Conservation (phyloP, 2,113 vertebrate genomes). For the Montifringilla adamsi region DNA sequence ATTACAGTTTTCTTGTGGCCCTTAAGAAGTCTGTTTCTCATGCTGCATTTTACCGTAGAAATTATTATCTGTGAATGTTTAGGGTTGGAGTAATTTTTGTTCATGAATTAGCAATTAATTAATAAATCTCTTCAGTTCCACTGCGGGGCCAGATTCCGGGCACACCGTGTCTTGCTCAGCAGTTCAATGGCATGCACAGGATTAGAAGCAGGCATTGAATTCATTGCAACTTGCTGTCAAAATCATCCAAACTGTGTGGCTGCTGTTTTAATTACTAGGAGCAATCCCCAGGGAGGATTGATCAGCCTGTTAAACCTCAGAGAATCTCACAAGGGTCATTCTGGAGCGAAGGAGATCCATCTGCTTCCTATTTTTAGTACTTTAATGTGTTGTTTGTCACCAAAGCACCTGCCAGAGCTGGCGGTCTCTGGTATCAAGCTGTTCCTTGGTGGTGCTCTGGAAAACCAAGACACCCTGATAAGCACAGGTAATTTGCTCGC, state of each 20-base stretch:
- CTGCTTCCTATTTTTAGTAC: not conserved
- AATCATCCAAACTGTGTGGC: not conserved
- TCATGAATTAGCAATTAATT: not conserved
- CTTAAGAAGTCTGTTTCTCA: not conserved
- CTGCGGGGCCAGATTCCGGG: rapidly evolving
- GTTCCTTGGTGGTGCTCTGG: not conserved
- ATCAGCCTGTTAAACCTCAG: not conserved
- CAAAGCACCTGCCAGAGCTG: not conserved
- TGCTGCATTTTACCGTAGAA: not conserved
- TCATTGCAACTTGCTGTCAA: not conserved
- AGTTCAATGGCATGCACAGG: not conserved
- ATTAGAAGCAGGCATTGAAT: not conserved
- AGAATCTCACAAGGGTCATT: not conserved
- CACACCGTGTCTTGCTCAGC: not conserved
- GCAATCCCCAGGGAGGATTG: rapidly evolving
- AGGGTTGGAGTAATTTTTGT: not conserved
- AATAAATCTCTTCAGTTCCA: not conserved
- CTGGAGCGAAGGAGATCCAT: not conserved
- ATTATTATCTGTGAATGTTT: not conserved
- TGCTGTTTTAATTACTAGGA: not conserved
- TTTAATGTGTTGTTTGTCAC: not conserved
- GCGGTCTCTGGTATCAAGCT: not conserved
- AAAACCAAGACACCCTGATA: not conserved
- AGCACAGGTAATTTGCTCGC: not conserved
- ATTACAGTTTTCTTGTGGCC: not conserved